phyloP scores from a whole-genome alignment of 2,113 vertebrate species.

The Regulus satrapa region DNA sequence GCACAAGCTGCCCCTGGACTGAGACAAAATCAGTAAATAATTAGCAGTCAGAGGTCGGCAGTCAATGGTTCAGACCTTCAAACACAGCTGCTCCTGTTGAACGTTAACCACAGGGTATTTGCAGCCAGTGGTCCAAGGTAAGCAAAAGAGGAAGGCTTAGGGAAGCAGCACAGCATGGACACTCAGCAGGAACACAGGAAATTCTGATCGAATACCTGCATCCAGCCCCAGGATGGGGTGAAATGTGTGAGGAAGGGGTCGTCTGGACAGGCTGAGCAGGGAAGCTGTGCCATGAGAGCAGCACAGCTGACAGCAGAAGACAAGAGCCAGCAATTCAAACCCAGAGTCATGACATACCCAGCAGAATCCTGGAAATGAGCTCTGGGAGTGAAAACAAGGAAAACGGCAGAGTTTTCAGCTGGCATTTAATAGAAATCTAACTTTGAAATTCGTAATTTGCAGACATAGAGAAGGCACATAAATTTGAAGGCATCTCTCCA shows the following conservation, averaged over 20 bases:
- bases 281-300: not conserved
- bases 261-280: not conserved
- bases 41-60: not conserved
- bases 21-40: not conserved
- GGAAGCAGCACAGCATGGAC: not conserved
- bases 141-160: not conserved
- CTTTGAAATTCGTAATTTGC: not conserved
- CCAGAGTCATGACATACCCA: not conserved
- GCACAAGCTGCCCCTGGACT: not conserved
- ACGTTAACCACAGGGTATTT: not conserved
- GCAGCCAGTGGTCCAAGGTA: not conserved
- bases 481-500: not conserved
- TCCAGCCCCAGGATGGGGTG: not conserved
- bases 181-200: not conserved
- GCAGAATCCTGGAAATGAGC: not conserved
- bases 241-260: not conserved
- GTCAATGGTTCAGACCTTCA: not conserved
- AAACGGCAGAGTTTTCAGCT: not conserved
- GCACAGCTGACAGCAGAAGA: rapidly evolving
- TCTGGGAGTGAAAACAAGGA: not conserved
- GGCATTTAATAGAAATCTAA: constrained; percentile 7
- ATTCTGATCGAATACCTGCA: not conserved
- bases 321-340: not conserved
- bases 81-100: not conserved
- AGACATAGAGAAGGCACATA: not conserved